A percentile compares a stretch with the other conserved stretches of the same genome.
These are phyloP conservation scores for Spodoptera litura DNA, from an alignment of 1,140 invertebrate species.

Conservation along the genomic window DNA sequence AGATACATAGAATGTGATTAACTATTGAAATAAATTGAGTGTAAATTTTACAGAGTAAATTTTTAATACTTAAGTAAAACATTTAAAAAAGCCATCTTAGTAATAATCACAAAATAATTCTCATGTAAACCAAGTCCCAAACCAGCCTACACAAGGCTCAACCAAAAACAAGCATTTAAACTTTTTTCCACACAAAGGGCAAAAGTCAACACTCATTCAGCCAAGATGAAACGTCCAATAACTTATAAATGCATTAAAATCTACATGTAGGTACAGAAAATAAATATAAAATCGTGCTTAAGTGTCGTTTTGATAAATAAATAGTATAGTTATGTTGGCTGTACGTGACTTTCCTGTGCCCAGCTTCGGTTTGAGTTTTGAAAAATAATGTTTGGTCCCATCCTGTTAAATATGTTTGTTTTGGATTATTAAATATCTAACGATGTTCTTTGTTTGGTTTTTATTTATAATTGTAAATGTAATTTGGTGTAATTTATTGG, in stretches of 20 bases:
- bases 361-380: slow-evolving; percentile 43
- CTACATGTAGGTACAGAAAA: slow-evolving; percentile 54
- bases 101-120: slow-evolving; percentile 7
- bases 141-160: slow-evolving; percentile 1
- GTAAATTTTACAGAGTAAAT: too few species aligned
- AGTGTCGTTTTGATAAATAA: slow-evolving; percentile 65
- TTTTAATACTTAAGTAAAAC: not conserved
- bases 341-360: slow-evolving; percentile 65
- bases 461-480: slow-evolving; percentile 16
- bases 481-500: slow-evolving; percentile 14
- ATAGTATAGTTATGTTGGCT: slow-evolving; percentile 63
- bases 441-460: slow-evolving; percentile 16
- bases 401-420: slow-evolving; percentile 44
- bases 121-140: not conserved
- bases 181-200: slow-evolving; percentile 29
- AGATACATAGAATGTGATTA: too few species aligned
- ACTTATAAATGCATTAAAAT: slow-evolving; percentile 74
- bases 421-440: slow-evolving; percentile 19
- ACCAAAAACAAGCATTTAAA: slow-evolving; percentile 12
- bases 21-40: too few species aligned
- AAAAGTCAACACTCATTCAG: slow-evolving; percentile 31
- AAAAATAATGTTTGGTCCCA: slow-evolving; percentile 50
- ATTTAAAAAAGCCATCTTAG: not conserved
- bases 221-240: slow-evolving; percentile 55
- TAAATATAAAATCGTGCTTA: slow-evolving; percentile 70